Evolutionary conservation across 2,113 vertebrate species (phyloP).

Genomic region (Hepsetus odoe): DNA sequence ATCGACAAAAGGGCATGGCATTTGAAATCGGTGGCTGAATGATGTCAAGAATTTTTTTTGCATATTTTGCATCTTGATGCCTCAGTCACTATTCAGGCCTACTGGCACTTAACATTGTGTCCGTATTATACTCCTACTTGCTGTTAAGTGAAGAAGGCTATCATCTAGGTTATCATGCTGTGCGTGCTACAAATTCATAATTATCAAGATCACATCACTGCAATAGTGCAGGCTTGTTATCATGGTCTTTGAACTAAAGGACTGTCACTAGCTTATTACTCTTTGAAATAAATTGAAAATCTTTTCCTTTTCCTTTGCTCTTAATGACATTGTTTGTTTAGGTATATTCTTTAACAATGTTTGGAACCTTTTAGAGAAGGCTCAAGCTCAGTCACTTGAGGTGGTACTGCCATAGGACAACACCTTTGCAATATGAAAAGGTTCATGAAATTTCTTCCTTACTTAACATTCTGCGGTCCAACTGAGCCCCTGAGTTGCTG

Average conservation of each 20-base stretch:
- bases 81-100: neutral
- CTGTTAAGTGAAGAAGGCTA: no score
- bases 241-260: neutral
- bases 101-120: neutral
- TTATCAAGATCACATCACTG: neutral
- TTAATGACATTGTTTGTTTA: no score
- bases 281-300: no score
- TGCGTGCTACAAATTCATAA: neutral
- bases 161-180: neutral
- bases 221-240: neutral
- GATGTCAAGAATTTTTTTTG: conserved; percentile 16
- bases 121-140: neutral
- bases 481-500: no score
- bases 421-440: no score
- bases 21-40: conserved; percentile 33
- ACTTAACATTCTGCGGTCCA: no score
- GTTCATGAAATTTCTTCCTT: no score
- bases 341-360: no score
- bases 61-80: conserved; percentile 12
- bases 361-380: no score
- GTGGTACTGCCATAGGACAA: no score
- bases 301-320: no score
- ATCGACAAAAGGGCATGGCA: conserved; percentile 32
- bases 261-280: neutral
- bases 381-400: no score